Evolutionary conservation across 2,113 vertebrate genomes (phyloP).

Genomic region (Hippopotamus amphibius): DNA sequence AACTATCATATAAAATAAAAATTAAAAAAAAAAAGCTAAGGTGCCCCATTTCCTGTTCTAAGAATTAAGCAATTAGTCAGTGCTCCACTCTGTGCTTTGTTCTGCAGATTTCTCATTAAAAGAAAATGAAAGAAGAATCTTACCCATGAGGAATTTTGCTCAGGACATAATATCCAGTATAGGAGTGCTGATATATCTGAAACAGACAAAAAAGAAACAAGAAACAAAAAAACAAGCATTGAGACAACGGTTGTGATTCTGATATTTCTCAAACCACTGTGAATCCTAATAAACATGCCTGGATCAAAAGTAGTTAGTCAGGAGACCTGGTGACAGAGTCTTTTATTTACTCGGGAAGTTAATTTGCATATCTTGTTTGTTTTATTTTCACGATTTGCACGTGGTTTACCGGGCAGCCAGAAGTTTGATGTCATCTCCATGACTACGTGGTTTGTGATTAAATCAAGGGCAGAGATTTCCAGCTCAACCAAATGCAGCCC

Average conservation of each 20-base stretch:
- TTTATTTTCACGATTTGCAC: constrained; percentile 67
- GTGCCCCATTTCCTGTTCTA: background rate
- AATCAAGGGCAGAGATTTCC: constrained; percentile 67
- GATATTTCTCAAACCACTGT: background rate
- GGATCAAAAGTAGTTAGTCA: background rate
- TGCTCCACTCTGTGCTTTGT: background rate
- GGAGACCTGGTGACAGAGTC: background rate
- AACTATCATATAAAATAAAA: too few relatives aligned
- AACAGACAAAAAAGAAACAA: constrained; percentile 75
- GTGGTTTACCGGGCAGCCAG: constrained; percentile 46
- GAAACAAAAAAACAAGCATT: background rate
- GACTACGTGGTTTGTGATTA: constrained; percentile 79
- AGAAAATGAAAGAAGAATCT: constrained; percentile 80
- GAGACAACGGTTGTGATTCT: constrained; percentile 55
- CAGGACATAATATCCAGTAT: constrained; percentile 96
- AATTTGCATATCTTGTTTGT: constrained; percentile 47
- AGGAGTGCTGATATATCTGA: constrained; percentile 96
- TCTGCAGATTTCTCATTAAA: constrained; percentile 54
- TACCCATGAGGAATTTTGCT: constrained; percentile 92
- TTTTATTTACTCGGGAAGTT: background rate
- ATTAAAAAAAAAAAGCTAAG: too few relatives aligned
- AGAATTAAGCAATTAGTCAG: rapidly evolving
- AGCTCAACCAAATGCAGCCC: constrained; percentile 75
- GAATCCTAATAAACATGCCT: background rate
- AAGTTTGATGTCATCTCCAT: constrained; percentile 73